These are phyloP conservation scores for Drosophila formosana DNA, from an alignment of 2,888 invertebrate species.

Conservation along the genomic window DNA sequence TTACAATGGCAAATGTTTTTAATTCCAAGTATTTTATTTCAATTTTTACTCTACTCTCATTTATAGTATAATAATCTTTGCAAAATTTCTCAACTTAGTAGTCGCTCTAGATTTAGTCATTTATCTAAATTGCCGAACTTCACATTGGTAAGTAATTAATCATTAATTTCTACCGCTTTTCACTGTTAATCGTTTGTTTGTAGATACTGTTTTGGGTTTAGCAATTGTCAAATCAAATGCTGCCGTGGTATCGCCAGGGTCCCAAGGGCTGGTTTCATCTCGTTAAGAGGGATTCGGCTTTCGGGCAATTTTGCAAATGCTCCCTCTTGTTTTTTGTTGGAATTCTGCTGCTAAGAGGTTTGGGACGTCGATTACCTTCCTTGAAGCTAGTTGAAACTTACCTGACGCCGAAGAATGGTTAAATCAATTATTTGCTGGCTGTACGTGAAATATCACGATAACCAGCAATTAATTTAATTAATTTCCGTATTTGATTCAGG, in stretches of 20 bases:
- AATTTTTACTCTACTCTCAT: too few relatives aligned
- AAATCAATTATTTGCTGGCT: background rate
- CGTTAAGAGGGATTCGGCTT: background rate
- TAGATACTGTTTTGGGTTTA: background rate
- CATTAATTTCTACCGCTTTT: too few relatives aligned
- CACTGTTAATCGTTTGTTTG: background rate
- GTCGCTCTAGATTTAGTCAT: background rate
- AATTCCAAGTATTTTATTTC: too few relatives aligned
- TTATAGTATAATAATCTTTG: too few relatives aligned
- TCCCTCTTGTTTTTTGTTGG: constrained; percentile 17
- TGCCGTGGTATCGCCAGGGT: constrained; percentile 13
- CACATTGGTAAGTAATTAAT: background rate
- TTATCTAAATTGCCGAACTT: background rate
- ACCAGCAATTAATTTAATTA: background rate
- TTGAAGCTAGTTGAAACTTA: constrained; percentile 7
- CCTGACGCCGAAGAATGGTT: constrained; percentile 5
- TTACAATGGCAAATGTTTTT: too few relatives aligned
- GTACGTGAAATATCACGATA: background rate
- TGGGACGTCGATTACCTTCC: constrained; percentile 23
- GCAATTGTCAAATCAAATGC: constrained; percentile 13
- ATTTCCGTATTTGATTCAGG: too few relatives aligned
- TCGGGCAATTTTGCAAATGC: constrained; percentile 28
- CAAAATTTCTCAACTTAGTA: background rate
- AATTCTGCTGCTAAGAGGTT: constrained; percentile 21
- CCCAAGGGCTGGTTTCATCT: constrained; percentile 20